phyloP scores from a whole-genome alignment of 1,140 invertebrate genomes.

The Helicoverpa armigera region DNA sequence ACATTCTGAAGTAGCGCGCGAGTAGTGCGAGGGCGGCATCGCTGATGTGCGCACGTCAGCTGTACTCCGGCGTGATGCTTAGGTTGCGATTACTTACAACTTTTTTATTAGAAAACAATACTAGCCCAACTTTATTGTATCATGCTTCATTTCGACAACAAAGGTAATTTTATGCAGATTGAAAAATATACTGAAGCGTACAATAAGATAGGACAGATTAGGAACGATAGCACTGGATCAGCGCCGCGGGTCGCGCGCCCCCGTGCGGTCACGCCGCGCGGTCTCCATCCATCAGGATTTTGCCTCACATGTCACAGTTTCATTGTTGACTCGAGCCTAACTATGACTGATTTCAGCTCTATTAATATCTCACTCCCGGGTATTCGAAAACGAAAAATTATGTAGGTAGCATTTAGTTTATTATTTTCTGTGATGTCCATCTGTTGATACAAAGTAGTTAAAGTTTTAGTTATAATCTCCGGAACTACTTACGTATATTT shows the following conservation, averaged over 20 bases:
- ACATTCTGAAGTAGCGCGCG: conserved; percentile 41
- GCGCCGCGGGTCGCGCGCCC: neutral
- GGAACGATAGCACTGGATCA: neutral
- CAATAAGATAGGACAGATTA: conserved; percentile 17
- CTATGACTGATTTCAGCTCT: conserved; percentile 26
- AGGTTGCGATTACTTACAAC: conserved; percentile 12
- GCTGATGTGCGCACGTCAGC: conserved; percentile 16
- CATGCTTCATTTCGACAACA: conserved; percentile 8
- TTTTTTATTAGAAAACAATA: conserved; percentile 27
- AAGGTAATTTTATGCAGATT: neutral
- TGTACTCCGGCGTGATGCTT: neutral
- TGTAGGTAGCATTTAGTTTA: neutral
- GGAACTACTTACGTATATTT: neutral
- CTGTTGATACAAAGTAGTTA: neutral
- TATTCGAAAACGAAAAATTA: conserved; percentile 4
- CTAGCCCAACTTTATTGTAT: conserved; percentile 14
- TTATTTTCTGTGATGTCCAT: neutral
- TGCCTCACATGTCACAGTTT: conserved; percentile 2
- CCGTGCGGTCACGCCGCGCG: neutral
- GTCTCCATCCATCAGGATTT: conserved; percentile 7
- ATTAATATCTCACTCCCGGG: neutral
- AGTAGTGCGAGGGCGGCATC: conserved; percentile 8
- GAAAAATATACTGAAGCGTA: conserved; percentile 17
- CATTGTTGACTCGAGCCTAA: conserved; percentile 8
- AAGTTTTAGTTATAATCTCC: neutral